Percentiles rank a stretch among this genome's conserved stretches.
These are phyloP conservation scores for Tympanuchus pallidicinctus DNA, from an alignment of 2,113 vertebrate genomes.

Conservation along the genomic window DNA sequence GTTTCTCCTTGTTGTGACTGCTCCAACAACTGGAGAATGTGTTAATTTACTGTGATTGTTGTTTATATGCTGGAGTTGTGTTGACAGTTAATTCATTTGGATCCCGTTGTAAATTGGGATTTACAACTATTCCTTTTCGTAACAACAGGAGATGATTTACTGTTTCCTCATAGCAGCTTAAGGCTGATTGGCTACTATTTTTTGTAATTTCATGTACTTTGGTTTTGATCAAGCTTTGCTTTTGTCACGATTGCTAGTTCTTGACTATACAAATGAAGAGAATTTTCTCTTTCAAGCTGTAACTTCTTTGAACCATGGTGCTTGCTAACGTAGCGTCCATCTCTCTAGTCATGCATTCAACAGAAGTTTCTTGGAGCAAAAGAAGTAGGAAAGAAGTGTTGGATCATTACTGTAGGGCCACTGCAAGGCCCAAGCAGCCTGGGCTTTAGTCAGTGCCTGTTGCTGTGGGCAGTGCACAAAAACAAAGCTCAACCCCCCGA, in stretches of 20 bases:
- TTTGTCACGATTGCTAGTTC: neutral
- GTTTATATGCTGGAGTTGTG: neutral
- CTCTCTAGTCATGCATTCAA: neutral
- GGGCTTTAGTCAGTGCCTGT: neutral
- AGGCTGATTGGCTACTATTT: neutral
- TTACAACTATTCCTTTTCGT: neutral
- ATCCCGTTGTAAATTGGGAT: neutral
- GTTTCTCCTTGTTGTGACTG: neutral
- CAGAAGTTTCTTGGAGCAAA: neutral
- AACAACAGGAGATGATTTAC: neutral
- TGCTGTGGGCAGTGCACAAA: neutral
- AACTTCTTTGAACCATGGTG: neutral
- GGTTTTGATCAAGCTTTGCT: neutral
- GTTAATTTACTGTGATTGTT: neutral
- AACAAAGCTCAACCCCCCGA: neutral
- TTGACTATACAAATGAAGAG: neutral
- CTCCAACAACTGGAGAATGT: neutral
- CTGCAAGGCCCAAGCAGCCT: neutral
- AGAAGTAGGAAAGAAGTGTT: neutral
- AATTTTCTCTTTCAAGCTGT: neutral
- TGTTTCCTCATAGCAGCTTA: neutral
- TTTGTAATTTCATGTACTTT: neutral
- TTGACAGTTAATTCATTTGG: neutral
- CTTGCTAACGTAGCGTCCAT: neutral
- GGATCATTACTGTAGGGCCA: fast-evolving